phyloP scores from a whole-genome alignment of 2,888 invertebrate genomes.

The Megastigmus dorsalis region DNA sequence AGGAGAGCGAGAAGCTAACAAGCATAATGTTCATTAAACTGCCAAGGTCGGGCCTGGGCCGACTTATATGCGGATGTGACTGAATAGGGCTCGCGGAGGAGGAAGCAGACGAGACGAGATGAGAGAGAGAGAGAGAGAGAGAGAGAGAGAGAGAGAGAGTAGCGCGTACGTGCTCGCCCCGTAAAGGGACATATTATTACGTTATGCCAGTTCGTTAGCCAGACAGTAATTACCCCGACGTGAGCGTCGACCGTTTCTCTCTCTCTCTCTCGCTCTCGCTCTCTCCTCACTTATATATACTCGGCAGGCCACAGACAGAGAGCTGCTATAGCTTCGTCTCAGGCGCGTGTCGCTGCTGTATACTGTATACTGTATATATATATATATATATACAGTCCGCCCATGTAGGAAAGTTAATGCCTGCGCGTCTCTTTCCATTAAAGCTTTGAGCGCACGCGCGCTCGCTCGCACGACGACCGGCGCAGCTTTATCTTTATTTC shows the following conservation, averaged over 20 bases:
- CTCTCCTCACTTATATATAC: background rate
- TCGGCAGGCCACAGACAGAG: background rate
- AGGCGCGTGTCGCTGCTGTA: background rate
- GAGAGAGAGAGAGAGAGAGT: slow-evolving; percentile 34
- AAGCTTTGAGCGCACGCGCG: too few relatives aligned
- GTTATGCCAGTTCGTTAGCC: slow-evolving; percentile 64
- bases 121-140: slow-evolving; percentile 41
- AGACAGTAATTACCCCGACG: slow-evolving; percentile 62
- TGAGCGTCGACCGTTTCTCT: background rate
- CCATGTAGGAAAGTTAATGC: slow-evolving; percentile 28
- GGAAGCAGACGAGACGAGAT: too few relatives aligned
- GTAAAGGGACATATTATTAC: slow-evolving; percentile 64
- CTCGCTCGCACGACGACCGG: too few relatives aligned
- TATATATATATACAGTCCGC: too few relatives aligned
- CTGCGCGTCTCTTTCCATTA: background rate
- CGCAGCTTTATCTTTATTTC: background rate
- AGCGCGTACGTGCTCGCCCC: slow-evolving; percentile 1
- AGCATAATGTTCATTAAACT: slow-evolving; percentile 66
- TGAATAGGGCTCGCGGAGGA: too few relatives aligned
- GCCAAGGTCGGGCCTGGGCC: slow-evolving; percentile 47
- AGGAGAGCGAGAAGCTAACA: too few relatives aligned
- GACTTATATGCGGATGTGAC: too few relatives aligned
- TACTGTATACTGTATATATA: too few relatives aligned
- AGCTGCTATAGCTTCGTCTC: slow-evolving; percentile 16
- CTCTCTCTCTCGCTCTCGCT: background rate